A percentile compares a stretch with the other conserved stretches of the same genome.
Evolutionary conservation across 2,888 invertebrate species (phyloP).

Genomic region (Platerodrilus igneus): DNA sequence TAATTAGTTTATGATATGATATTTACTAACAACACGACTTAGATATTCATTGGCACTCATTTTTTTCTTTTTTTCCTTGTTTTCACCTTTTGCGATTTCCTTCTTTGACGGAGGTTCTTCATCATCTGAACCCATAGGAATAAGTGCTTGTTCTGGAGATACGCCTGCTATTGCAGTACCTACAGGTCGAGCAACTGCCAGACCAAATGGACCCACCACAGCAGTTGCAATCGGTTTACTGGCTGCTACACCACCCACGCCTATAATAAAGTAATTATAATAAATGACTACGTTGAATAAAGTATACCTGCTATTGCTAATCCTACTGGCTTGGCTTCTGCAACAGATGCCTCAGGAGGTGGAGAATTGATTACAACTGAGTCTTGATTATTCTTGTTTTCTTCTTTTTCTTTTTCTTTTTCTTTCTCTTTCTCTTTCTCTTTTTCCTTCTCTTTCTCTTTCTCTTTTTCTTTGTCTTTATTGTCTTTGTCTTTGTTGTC

Average conservation of each 20-base stretch:
- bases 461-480: conserved; percentile 17
- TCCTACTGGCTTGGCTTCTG: conserved; percentile 73
- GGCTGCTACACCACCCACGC: conserved; percentile 66
- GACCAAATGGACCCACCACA: conserved; percentile 62
- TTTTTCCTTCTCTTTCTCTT: conserved; percentile 30
- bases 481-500: conserved; percentile 32
- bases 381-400: conserved; percentile 44
- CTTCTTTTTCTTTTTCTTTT: conserved; percentile 40
- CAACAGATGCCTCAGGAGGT: conserved; percentile 59
- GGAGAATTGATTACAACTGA: conserved; percentile 52
- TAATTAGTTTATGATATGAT: conserved; percentile 40
- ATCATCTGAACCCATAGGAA: conserved; percentile 35
- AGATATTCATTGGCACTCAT: conserved; percentile 37
- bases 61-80: conserved; percentile 22
- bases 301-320: conserved; percentile 46
- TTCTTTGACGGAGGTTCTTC: conserved; percentile 15
- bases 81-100: conserved; percentile 19
- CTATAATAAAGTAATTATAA: conserved; percentile 47
- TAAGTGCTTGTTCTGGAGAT: conserved; percentile 49
- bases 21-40: conserved; percentile 43
- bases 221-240: conserved; percentile 69
- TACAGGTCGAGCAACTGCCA: conserved; percentile 66
- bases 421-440: conserved; percentile 33
- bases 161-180: conserved; percentile 74
- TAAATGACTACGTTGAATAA: conserved; percentile 9